Evolutionary conservation across 1,140 invertebrate genomes (phyloP).

Genomic region (Oncopeltus fasciatus): DNA sequence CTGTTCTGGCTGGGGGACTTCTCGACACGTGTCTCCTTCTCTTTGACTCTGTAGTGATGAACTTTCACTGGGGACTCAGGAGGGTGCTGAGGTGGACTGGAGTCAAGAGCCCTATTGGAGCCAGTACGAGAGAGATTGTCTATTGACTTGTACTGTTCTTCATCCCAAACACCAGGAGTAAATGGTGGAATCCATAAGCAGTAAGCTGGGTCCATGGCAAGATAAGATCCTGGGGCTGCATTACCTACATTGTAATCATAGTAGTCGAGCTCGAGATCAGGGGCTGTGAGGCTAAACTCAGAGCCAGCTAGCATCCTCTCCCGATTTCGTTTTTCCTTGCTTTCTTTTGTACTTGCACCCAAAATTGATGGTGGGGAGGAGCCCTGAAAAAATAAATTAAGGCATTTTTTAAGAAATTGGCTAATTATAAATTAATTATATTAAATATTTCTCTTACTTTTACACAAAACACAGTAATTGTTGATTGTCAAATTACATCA

Average conservation of each 20-base stretch:
- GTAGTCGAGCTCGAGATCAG: slow-evolving; percentile 70
- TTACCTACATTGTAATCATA: slow-evolving; percentile 76
- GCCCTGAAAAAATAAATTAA: slow-evolving; percentile 37
- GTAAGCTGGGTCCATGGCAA: slow-evolving; percentile 75
- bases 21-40: slow-evolving; percentile 30
- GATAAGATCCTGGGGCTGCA: slow-evolving; percentile 62
- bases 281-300: slow-evolving; percentile 54
- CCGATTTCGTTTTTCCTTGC: slow-evolving; percentile 59
- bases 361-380: slow-evolving; percentile 37
- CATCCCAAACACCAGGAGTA: slow-evolving; percentile 28
- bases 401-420: too few species aligned
- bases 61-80: slow-evolving; percentile 28
- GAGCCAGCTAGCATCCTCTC: slow-evolving; percentile 53
- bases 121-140: slow-evolving; percentile 27
- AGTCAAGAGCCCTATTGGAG: slow-evolving; percentile 16
- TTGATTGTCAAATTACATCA: too few species aligned
- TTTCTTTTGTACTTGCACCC: slow-evolving; percentile 50
- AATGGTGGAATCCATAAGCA: slow-evolving; percentile 73
- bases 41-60: slow-evolving; percentile 22
- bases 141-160: neutral
- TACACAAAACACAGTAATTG: too few species aligned
- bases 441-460: too few species aligned
- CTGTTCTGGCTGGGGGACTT: slow-evolving; percentile 24
- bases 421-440: too few species aligned
- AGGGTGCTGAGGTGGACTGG: slow-evolving; percentile 21